Conservation (phyloP, 2,797 vertebrate species). For the Enteromius thamalakanensis region DNA sequence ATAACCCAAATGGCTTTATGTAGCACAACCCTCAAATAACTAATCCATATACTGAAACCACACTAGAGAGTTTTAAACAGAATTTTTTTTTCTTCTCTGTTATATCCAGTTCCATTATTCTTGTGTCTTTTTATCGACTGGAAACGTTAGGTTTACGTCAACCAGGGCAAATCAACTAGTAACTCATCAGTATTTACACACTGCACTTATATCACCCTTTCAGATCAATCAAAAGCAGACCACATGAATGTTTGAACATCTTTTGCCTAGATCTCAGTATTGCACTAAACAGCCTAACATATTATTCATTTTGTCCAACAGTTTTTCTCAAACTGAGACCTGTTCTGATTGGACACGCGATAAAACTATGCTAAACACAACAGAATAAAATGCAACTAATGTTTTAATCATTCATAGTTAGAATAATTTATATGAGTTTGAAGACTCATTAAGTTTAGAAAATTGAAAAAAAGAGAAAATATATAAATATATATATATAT, state of each 20-base stretch:
- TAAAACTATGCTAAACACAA: background rate
- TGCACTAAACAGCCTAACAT: background rate
- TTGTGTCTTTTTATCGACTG: background rate
- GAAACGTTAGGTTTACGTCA: slow-evolving; percentile 1
- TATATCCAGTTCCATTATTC: background rate
- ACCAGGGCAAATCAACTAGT: background rate
- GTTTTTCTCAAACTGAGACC: slow-evolving; percentile 3
- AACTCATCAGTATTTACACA: slow-evolving; percentile 7
- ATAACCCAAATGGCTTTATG: slow-evolving; percentile 28
- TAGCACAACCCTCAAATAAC: slow-evolving; percentile 18
- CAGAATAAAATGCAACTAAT: background rate
- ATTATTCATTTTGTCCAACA: background rate
- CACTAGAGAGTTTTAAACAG: background rate
- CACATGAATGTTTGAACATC: slow-evolving; percentile 22
- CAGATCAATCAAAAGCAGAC: slow-evolving; percentile 16
- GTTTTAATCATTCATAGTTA: background rate
- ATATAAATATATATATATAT: too few relatives aligned
- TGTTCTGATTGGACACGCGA: background rate
- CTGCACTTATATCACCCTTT: slow-evolving; percentile 16
- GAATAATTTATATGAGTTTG: background rate
- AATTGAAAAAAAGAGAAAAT: background rate
- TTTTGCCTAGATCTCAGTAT: slow-evolving; percentile 19
- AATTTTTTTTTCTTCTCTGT: background rate
- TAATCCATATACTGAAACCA: background rate
- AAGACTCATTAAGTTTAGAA: background rate